These are phyloP conservation scores for Dicycla oo DNA, from an alignment of 2,888 invertebrate genomes.

Conservation along the genomic window DNA sequence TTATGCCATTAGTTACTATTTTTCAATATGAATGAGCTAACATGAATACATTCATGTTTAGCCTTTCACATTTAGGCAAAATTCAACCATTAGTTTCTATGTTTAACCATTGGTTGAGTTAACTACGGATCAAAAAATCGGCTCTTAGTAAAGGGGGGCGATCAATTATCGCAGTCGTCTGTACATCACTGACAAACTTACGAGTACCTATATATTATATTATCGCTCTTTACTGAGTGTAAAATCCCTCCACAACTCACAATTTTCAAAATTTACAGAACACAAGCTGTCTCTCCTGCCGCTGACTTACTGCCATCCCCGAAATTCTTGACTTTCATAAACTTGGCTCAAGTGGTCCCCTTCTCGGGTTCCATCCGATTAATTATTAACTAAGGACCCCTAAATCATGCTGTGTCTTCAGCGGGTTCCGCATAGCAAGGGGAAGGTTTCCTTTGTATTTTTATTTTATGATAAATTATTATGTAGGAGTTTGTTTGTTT, in stretches of 20 bases:
- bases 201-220: too few species aligned
- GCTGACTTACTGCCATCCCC: slow-evolving; percentile 13
- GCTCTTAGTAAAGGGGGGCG: too few species aligned
- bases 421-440: slow-evolving; percentile 34
- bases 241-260: slow-evolving; percentile 3
- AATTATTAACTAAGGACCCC: slow-evolving; percentile 61
- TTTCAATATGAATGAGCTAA: too few species aligned
- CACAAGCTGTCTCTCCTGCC: slow-evolving; percentile 2
- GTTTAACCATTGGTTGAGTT: too few species aligned
- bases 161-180: too few species aligned
- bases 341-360: slow-evolving; percentile 43
- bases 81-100: too few species aligned
- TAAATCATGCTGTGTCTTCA: slow-evolving; percentile 44
- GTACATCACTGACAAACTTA: neutral
- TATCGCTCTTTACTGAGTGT: neutral
- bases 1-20: too few species aligned
- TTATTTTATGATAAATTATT: slow-evolving; percentile 41
- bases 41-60: too few species aligned
- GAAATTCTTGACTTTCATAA: slow-evolving; percentile 51
- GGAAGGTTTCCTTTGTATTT: slow-evolving; percentile 46
- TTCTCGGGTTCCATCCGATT: slow-evolving; percentile 51
- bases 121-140: too few species aligned
- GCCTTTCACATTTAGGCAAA: too few species aligned
- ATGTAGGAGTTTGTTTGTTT: slow-evolving; percentile 38
- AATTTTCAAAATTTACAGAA: neutral